A percentile compares a stretch with the other conserved stretches of the same genome.
Conservation (phyloP, 92 coral and sea anemone species). For the Plumapathes pennacea region DNA sequence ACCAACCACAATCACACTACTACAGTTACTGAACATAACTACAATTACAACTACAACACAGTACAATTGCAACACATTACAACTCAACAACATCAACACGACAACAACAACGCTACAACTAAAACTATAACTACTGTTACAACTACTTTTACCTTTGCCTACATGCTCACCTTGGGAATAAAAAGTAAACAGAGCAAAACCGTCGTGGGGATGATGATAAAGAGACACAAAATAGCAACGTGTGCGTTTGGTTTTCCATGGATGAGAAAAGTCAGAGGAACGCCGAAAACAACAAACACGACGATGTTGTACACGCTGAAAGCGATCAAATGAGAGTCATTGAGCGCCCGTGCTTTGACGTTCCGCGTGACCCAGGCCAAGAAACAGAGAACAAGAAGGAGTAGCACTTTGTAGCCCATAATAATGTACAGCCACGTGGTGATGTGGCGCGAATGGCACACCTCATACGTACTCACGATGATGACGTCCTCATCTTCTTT, state of each 20-base stretch:
- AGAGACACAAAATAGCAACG: conserved; percentile 42
- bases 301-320: conserved; percentile 40
- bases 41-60: too few relatives aligned
- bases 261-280: conserved; percentile 66
- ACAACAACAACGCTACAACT: too few relatives aligned
- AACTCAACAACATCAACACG: too few relatives aligned
- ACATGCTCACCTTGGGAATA: conserved; percentile 58
- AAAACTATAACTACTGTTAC: too few relatives aligned
- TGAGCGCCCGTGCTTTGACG: conserved; percentile 58
- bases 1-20: too few relatives aligned
- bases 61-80: too few relatives aligned
- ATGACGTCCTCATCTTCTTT: conserved; percentile 14
- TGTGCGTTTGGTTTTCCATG: conserved; percentile 38
- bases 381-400: conserved; percentile 64
- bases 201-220: conserved; percentile 50
- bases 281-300: conserved; percentile 46
- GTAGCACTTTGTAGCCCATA: conserved; percentile 63
- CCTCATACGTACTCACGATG: conserved; percentile 31
- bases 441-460: conserved; percentile 49
- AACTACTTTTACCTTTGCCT: too few relatives aligned
- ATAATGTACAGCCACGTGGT: conserved; percentile 75
- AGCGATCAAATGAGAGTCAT: conserved; percentile 62
- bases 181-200: conserved; percentile 57
- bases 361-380: conserved; percentile 71
- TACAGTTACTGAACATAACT: too few relatives aligned